Evolutionary conservation across 2,113 vertebrate species (phyloP).

Genomic region (Struthio camelus): DNA sequence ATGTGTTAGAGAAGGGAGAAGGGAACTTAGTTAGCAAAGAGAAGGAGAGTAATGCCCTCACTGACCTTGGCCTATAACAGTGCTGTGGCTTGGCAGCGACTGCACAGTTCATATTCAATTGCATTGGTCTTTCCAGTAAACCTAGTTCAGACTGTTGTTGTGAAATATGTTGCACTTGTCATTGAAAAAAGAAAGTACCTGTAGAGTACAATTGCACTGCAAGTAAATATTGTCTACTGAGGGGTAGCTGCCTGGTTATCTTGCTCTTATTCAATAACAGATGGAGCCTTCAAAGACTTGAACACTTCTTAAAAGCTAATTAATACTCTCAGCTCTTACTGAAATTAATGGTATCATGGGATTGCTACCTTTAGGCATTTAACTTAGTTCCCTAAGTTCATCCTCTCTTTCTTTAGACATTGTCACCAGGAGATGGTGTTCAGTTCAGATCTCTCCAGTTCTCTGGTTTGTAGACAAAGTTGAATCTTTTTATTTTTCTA

Average conservation of each 20-base stretch:
- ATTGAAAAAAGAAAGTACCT: neutral
- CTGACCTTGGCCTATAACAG: neutral
- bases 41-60: rapidly evolving
- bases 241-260: neutral
- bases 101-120: neutral
- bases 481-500: neutral
- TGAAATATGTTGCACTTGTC: neutral
- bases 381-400: neutral
- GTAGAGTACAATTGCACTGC: neutral
- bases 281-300: neutral
- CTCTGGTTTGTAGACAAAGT: neutral
- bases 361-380: slow-evolving; percentile 1
- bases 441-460: neutral
- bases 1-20: neutral
- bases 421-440: neutral
- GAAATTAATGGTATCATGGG: neutral
- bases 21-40: neutral
- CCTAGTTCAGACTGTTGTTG: neutral
- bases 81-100: neutral
- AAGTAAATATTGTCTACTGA: neutral
- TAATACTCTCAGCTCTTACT: neutral
- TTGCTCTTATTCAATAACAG: neutral
- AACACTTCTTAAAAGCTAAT: neutral
- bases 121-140: neutral
- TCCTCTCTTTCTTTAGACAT: neutral